A percentile compares a stretch with the other conserved stretches of the same genome.
Conservation (phyloP, 2,113 vertebrate species). For the Peucedramus taeniatus region DNA sequence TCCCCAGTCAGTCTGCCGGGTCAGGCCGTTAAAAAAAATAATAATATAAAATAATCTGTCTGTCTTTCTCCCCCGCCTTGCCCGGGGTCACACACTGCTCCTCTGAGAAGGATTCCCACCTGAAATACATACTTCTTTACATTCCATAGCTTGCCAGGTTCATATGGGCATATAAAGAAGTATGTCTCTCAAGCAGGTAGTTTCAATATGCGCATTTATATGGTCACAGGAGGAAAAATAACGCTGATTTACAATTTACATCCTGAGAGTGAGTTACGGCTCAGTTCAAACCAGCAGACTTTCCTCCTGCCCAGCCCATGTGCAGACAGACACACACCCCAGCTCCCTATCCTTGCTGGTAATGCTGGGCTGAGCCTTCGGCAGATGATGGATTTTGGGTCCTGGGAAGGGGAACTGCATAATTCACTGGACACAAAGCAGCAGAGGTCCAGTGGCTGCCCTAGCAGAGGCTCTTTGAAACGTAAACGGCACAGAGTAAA, state of each 20-base stretch:
- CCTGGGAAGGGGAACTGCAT: background rate
- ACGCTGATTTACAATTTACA: slow-evolving; percentile 58
- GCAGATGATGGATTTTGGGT: background rate
- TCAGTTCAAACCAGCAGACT: slow-evolving; percentile 10
- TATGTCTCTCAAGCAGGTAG: slow-evolving; percentile 94
- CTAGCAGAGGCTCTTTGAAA: background rate
- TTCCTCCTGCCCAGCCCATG: slow-evolving; percentile 45
- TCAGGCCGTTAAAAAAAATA: slow-evolving; percentile 47
- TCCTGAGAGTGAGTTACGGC: slow-evolving; percentile 37
- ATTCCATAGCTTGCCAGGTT: slow-evolving; percentile 98
- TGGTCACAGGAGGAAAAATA: slow-evolving; percentile 62
- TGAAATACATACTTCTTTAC: slow-evolving; percentile 99
- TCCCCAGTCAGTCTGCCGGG: slow-evolving; percentile 68
- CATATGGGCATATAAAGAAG: slow-evolving; percentile 99
- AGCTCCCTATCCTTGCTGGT: background rate
- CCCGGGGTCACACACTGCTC: slow-evolving; percentile 26
- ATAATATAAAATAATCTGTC: slow-evolving; percentile 39
- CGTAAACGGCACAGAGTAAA: background rate
- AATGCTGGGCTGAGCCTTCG: background rate
- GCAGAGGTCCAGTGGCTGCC: background rate
- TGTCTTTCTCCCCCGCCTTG: slow-evolving; percentile 25
- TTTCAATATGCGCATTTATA: slow-evolving; percentile 65
- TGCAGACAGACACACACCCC: background rate
- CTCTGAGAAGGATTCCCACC: slow-evolving; percentile 76
- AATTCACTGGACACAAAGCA: background rate